Evolutionary conservation across 2,797 vertebrate genomes (phyloP), one percentile per base, ranked within the genome.

Genomic region (Percopsis omiscomaycus): DNA sequence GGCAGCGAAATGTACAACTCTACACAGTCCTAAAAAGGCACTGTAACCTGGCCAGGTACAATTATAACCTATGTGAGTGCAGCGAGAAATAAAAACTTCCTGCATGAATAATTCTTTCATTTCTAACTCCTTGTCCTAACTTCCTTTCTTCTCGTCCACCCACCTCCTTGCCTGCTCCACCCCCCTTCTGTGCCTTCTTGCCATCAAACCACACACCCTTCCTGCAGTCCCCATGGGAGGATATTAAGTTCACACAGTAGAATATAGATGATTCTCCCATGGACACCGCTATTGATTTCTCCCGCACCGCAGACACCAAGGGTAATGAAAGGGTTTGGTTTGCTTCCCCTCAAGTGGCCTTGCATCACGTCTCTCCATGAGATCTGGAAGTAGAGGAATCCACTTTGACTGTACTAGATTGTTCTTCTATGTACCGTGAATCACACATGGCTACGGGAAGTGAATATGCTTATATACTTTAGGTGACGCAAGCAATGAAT

Each of bases 241-340:
- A 82, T 86, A 85, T 89, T 82, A 69, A 78, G 75, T 91, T 89
- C 84, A 84, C 82, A 69, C 86, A 66, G 79, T 69, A 76, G 86
- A 90, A 88, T 88, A 88, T 85, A 85, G 80, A 89, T 88, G 84
- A 85, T 82, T 80, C 75, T 76, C 66, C 75, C 82, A 73, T 63
- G 82, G 81, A 78, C 79, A 84, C 79, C 63, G 74, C 75, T 88
- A 90, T 90, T 82, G 89, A 91, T 90, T 87, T 83, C 78, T 77
- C 70, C 69, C 63, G 77, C 76, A 82, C 84, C 78, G 14, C 81
- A 80, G 83, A 84, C 86, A 83, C 83, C 47, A 37, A 61, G 69
- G 80, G 77, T 87, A 87, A 88, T 88, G 76, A 87, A 88, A 84
- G 78, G 86, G 86, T 79, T 86, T 80, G 80, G 77, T 73, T 82